A percentile compares a stretch with the other conserved stretches of the same genome.
phyloP scores from a whole-genome alignment of 2,888 invertebrate species.

The Drosophila birchii region DNA sequence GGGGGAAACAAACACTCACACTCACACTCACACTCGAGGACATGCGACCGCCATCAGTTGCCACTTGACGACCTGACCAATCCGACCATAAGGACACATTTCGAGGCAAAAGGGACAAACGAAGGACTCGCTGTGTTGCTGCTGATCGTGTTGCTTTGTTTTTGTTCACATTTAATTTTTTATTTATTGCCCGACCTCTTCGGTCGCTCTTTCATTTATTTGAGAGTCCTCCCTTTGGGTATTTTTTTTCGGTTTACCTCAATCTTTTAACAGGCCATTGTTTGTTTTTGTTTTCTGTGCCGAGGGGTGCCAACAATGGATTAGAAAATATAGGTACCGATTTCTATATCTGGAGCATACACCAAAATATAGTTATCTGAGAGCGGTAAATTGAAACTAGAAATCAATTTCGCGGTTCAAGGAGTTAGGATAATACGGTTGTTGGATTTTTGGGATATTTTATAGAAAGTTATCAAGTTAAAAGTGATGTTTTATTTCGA shows the following conservation, averaged over 20 bases:
- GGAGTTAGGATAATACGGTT: not conserved
- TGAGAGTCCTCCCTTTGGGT: constrained; percentile 24
- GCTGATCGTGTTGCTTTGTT: constrained; percentile 62
- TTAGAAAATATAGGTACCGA: not conserved
- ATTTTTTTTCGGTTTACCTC: constrained; percentile 51
- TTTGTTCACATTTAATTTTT: constrained; percentile 71
- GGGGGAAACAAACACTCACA: not conserved
- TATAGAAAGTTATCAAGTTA: not conserved
- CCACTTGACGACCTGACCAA: constrained; percentile 54
- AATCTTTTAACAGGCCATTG: constrained; percentile 61
- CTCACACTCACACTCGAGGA: constrained; percentile 45
- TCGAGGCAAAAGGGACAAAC: not conserved
- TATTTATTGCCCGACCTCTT: constrained; percentile 64
- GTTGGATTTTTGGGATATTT: not conserved
- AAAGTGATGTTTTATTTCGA: not conserved
- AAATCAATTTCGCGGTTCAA: constrained; percentile 30
- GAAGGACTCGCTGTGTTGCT: constrained; percentile 42
- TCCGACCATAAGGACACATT: constrained; percentile 14
- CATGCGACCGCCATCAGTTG: constrained; percentile 66
- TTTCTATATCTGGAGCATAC: constrained; percentile 1
- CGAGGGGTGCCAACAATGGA: constrained; percentile 28
- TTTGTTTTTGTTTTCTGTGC: constrained; percentile 49
- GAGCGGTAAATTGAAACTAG: constrained; percentile 19
- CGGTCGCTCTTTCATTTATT: constrained; percentile 33
- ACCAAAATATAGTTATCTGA: constrained; percentile 19